Conservation (phyloP, 2,113 vertebrate species). For the Daboia siamensis region DNA sequence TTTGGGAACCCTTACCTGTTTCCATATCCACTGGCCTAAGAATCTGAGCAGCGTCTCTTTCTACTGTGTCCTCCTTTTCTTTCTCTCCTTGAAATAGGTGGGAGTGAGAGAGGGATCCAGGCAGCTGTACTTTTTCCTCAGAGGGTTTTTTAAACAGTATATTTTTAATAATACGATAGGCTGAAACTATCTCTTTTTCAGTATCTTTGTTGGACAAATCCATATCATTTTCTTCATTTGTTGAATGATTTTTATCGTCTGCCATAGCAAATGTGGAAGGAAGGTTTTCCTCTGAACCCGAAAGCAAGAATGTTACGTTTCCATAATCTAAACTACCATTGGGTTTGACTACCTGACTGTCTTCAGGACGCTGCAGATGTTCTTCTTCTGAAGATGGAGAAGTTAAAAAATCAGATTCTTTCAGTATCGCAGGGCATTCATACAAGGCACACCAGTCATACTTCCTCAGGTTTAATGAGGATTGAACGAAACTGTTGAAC, state of each 20-base stretch:
- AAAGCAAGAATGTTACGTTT: not conserved
- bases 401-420: not conserved
- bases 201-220: not conserved
- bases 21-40: not conserved
- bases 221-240: not conserved
- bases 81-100: not conserved
- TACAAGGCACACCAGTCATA: constrained; percentile 57
- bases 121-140: not conserved
- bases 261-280: too few species aligned
- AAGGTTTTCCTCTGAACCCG: not conserved
- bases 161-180: not conserved
- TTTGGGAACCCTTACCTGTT: not conserved
- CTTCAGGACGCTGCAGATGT: not conserved
- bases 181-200: not conserved
- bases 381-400: constrained; percentile 7
- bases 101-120: not conserved
- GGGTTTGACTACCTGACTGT: not conserved
- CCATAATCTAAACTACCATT: not conserved
- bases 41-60: not conserved
- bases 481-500: constrained; percentile 56
- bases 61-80: not conserved
- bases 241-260: not conserved
- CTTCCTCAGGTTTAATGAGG: constrained; percentile 51
- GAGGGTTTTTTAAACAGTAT: not conserved
- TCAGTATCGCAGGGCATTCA: constrained; percentile 14